Conservation (phyloP, 1,140 invertebrate genomes). For the Atta texana region DNA sequence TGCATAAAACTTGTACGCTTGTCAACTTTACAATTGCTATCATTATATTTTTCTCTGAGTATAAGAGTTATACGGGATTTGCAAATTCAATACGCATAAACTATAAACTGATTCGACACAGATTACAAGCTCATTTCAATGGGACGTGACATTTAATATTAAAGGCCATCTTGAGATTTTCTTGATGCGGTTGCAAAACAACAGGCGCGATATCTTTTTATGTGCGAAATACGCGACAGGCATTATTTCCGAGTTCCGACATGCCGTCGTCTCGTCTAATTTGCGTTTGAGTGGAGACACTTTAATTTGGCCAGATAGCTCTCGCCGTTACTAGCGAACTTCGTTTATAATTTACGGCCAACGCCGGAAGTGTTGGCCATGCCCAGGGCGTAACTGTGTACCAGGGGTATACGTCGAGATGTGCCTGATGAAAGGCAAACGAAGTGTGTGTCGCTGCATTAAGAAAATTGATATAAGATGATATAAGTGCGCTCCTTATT, state of each 20-base stretch:
- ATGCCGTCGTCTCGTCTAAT: slow-evolving; percentile 72
- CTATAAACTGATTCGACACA: neutral
- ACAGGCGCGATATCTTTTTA: slow-evolving; percentile 53
- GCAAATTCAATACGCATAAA: neutral
- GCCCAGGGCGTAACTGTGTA: slow-evolving; percentile 67
- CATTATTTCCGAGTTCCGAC: slow-evolving; percentile 18
- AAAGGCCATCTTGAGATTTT: neutral
- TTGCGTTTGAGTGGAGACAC: slow-evolving; percentile 76
- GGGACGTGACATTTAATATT: neutral
- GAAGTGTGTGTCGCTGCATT: slow-evolving; percentile 22
- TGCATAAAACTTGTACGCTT: too few relatives aligned
- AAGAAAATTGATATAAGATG: slow-evolving; percentile 26
- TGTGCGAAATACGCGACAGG: slow-evolving; percentile 57
- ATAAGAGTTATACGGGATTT: too few relatives aligned
- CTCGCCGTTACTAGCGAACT: slow-evolving; percentile 75
- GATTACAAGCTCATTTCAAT: neutral
- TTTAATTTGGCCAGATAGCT: slow-evolving; percentile 78
- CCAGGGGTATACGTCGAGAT: slow-evolving; percentile 20
- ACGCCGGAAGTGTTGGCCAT: slow-evolving; percentile 64
- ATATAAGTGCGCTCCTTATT: neutral
- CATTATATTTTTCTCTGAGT: too few relatives aligned
- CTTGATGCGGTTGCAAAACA: slow-evolving; percentile 11
- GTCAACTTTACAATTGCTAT: too few relatives aligned
- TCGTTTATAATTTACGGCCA: slow-evolving; percentile 80
- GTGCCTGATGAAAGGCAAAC: slow-evolving; percentile 50